These are phyloP conservation scores for Balearica regulorum DNA, from an alignment of 2,797 vertebrate genomes.

Conservation along the genomic window DNA sequence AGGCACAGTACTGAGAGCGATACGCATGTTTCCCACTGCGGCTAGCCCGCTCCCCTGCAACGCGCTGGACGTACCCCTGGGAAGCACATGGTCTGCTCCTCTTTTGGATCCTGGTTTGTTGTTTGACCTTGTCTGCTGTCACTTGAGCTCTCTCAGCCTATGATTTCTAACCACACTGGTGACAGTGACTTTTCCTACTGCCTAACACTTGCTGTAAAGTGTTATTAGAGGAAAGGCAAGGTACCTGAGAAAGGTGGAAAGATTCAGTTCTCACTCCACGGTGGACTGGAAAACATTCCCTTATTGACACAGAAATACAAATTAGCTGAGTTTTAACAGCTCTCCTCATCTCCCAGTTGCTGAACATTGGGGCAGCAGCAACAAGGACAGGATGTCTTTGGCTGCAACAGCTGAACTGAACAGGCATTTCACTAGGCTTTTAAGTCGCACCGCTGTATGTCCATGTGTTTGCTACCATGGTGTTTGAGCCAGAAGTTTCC, in stretches of 20 bases:
- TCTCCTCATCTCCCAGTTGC: not conserved
- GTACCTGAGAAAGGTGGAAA: not conserved
- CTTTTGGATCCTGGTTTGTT: not conserved
- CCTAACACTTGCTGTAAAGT: not conserved
- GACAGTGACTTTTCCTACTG: not conserved
- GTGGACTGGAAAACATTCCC: not conserved
- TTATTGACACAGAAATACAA: not conserved
- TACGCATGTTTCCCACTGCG: not conserved
- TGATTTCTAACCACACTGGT: not conserved
- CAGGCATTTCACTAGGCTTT: not conserved
- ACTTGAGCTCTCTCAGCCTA: not conserved
- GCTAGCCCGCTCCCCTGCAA: not conserved
- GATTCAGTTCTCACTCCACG: not conserved
- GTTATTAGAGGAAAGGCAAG: not conserved
- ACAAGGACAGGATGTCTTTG: not conserved
- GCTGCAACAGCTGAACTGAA: not conserved
- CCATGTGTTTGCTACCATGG: not conserved
- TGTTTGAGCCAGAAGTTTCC: not conserved
- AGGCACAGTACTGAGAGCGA: not conserved
- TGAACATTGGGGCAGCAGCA: not conserved
- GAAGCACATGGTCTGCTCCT: not conserved
- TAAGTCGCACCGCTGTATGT: not conserved
- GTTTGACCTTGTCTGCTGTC: not conserved
- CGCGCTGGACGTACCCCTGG: not conserved
- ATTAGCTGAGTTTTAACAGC: not conserved